These are phyloP conservation scores for Parnassius orleans DNA, from an alignment of 2,888 invertebrate genomes.

Conservation along the genomic window DNA sequence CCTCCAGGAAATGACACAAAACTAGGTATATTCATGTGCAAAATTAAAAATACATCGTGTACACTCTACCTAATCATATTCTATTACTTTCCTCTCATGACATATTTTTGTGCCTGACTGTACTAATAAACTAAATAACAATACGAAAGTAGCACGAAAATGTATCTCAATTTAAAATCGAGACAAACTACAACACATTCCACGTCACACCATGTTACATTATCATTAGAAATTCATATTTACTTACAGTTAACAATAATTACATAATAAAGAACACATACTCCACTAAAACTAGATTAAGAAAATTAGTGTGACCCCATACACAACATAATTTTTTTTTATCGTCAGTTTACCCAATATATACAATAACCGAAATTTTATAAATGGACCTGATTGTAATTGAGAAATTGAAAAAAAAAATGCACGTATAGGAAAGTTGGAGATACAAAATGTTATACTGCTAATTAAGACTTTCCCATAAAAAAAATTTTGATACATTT, in stretches of 20 bases:
- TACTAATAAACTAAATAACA: constrained; percentile 24
- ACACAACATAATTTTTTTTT: neutral
- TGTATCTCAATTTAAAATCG: constrained; percentile 27
- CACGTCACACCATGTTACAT: neutral
- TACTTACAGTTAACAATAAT: constrained; percentile 23
- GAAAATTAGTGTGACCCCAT: constrained; percentile 30
- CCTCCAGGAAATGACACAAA: too few relatives aligned
- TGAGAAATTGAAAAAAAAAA: neutral
- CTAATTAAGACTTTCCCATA: too few relatives aligned
- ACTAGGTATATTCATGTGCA: neutral
- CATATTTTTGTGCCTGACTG: constrained; percentile 25
- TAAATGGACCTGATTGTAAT: neutral
- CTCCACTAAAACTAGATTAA: constrained; percentile 27
- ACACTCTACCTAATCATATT: constrained; percentile 1
- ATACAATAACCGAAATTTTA: constrained; percentile 29
- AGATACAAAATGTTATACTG: too few relatives aligned
- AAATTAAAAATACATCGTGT: constrained; percentile 2
- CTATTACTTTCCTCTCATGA: neutral
- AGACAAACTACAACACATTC: constrained; percentile 8
- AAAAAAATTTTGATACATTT: too few relatives aligned
- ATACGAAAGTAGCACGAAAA: constrained; percentile 18
- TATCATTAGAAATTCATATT: constrained; percentile 26
- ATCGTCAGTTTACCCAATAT: constrained; percentile 10
- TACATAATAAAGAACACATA: constrained; percentile 30
- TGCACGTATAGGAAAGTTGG: too few relatives aligned